Conservation (phyloP, 2,797 vertebrate genomes). For the Octomys mimax region DNA sequence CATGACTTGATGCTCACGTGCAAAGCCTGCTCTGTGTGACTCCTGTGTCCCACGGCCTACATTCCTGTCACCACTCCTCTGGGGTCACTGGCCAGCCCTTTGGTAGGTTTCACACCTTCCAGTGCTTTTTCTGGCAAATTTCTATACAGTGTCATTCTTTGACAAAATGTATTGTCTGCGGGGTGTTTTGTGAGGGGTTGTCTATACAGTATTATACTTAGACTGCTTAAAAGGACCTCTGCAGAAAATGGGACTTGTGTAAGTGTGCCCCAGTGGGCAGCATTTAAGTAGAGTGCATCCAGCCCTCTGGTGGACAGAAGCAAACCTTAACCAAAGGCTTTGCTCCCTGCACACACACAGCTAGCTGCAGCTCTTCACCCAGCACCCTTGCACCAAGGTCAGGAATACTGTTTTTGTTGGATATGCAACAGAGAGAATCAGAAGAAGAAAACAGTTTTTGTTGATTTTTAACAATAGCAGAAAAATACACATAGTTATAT, state of each 20-base stretch:
- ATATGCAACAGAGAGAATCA: background rate
- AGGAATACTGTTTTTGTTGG: background rate
- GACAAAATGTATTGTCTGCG: background rate
- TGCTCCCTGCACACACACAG: too few relatives aligned
- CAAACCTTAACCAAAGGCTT: background rate
- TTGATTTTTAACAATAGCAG: background rate
- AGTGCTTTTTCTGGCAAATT: background rate
- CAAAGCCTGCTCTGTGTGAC: background rate
- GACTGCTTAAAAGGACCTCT: background rate
- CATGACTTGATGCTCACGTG: too few relatives aligned
- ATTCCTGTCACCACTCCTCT: background rate
- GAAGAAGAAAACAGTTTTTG: background rate
- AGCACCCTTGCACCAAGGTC: background rate
- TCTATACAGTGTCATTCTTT: background rate
- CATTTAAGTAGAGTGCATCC: background rate
- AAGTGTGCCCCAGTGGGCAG: too few relatives aligned
- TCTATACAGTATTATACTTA: background rate
- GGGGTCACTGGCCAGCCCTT: background rate
- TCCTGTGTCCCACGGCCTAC: background rate
- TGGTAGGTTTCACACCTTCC: background rate
- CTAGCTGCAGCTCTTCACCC: background rate
- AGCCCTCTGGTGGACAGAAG: background rate
- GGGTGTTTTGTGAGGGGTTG: background rate
- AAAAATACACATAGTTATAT: background rate
- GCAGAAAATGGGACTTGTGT: background rate